Evolutionary conservation across 2,888 invertebrate species (phyloP).

Genomic region (Thymelicus lineola): DNA sequence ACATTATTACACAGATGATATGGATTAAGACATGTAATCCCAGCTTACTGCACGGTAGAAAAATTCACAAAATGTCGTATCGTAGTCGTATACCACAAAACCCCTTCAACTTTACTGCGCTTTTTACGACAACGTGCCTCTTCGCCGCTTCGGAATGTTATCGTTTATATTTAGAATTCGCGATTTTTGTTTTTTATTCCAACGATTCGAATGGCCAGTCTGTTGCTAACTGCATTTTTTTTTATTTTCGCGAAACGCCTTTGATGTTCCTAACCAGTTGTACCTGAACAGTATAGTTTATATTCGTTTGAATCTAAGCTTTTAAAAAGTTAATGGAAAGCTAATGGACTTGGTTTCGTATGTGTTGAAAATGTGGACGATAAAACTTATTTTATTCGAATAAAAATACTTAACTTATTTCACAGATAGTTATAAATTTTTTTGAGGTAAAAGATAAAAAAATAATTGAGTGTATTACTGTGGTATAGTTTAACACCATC

Average conservation of each 20-base stretch:
- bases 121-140: slow-evolving; percentile 51
- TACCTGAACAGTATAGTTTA: background rate
- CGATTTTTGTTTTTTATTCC: slow-evolving; percentile 52
- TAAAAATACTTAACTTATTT: background rate
- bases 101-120: slow-evolving; percentile 48
- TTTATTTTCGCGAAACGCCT: slow-evolving; percentile 17
- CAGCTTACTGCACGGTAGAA: too few species aligned
- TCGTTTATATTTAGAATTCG: slow-evolving; percentile 58
- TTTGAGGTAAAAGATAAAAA: too few species aligned
- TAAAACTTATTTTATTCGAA: background rate
- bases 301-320: background rate
- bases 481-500: too few species aligned
- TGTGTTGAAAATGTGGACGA: background rate
- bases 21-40: too few species aligned
- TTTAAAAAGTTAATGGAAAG: background rate
- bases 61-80: background rate
- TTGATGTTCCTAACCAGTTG: slow-evolving; percentile 19
- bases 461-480: too few species aligned
- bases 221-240: slow-evolving; percentile 51
- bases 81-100: slow-evolving; percentile 38
- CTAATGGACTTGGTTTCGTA: background rate
- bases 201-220: slow-evolving; percentile 46
- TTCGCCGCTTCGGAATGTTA: slow-evolving; percentile 53
- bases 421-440: background rate
- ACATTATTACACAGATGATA: too few species aligned